Evolutionary conservation across 1,140 invertebrate species (phyloP), one percentile per base, ranked within the genome.

Genomic region (Plutomurus gul): DNA sequence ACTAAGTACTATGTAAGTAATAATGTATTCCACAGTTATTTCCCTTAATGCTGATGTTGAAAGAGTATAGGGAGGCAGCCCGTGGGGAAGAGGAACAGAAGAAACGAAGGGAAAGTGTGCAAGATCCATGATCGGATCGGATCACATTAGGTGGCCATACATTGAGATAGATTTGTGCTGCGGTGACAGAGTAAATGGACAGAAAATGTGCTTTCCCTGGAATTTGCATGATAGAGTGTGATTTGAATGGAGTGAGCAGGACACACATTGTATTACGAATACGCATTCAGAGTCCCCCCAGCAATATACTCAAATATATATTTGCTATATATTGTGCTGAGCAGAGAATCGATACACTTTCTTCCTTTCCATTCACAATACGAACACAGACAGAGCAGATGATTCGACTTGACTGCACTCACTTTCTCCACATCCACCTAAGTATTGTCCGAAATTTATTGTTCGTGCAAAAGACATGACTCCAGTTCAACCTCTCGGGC

Each of bases 361-460:
- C 71, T 73, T 43, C 39, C 20, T 73, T 47, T 47, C 71, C 43
- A 30, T 73, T 47, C 37, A 40, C 46, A 5, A 37, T 25, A 60
- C 51, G 51, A 20, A 60, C 51, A 60, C 16, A 8, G 8, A 10
- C 22, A n/a, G n/a, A n/a, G n/a, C n/a, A 18, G 7, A 10, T 43
- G 36, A 72, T 22, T 37, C 47, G 13, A 75, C 27, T 33, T 49
- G 27, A 75, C 47, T 49, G 8, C 18, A 3, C 40, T 72, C 70
- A 39, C 25, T 74, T 25, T 27, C 39, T 72, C 33, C 49, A 40
- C 46, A 47, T 74, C 40, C 73, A 39, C 47, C 56, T 76, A 76
- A 76, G 75, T 33, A 76, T 76, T 76, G 75, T 76, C 49, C 75
- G 60, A 47, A 76, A 76, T 76, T 76, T 76, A 76, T 76, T 56